These are phyloP conservation scores for Naja naja DNA, from an alignment of 2,113 vertebrate genomes.

Conservation along the genomic window DNA sequence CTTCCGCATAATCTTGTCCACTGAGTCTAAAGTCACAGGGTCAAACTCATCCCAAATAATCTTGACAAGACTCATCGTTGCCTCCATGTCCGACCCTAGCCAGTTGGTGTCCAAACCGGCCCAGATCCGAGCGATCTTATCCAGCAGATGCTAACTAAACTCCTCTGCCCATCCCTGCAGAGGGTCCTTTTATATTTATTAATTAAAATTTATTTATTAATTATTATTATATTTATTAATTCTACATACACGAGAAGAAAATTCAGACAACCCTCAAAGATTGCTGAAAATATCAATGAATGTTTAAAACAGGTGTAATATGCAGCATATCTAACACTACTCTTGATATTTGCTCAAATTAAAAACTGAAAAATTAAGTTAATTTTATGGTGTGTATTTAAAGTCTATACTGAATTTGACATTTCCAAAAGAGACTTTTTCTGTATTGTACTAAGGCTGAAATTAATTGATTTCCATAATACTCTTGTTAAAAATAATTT, in stretches of 20 bases:
- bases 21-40: too few species aligned
- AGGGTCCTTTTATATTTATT: too few species aligned
- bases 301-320: slow-evolving; percentile 53
- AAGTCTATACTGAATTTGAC: background rate
- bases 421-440: slow-evolving; percentile 29
- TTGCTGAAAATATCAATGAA: background rate
- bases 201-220: too few species aligned
- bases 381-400: background rate
- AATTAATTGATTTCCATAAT: background rate
- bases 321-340: background rate
- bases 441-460: slow-evolving; percentile 22
- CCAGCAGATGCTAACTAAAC: too few species aligned
- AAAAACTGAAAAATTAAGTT: background rate
- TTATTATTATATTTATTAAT: slow-evolving; percentile 37
- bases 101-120: too few species aligned
- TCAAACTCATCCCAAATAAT: too few species aligned
- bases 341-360: background rate
- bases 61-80: too few species aligned
- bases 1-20: too few species aligned
- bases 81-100: too few species aligned
- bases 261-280: slow-evolving; percentile 34
- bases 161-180: too few species aligned
- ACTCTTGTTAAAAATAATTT: background rate
- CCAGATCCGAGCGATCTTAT: too few species aligned
- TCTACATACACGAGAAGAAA: slow-evolving; percentile 22